Percentiles rank a stretch among this genome's conserved stretches.
Evolutionary conservation across 2,113 vertebrate species (phyloP).

Genomic region (Mobula birostris): DNA sequence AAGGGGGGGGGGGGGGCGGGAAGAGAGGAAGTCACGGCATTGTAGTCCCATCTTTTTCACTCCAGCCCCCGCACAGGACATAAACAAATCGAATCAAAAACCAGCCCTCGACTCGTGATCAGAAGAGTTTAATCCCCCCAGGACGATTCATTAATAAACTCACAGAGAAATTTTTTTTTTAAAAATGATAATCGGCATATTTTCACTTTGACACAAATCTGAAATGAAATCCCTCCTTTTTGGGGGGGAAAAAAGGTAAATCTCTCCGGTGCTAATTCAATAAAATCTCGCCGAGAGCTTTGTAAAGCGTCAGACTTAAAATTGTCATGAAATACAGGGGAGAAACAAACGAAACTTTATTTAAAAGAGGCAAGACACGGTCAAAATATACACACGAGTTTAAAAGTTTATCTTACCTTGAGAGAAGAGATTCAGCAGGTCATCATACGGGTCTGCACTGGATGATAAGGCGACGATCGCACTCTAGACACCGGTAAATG

Average conservation of each 20-base stretch:
- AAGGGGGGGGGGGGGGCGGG: background rate
- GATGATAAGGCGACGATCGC: background rate
- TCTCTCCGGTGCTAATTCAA: background rate
- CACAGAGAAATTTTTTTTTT: background rate
- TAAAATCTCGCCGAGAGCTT: background rate
- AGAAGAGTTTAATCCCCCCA: background rate
- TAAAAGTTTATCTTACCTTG: constrained; percentile 18
- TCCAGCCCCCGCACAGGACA: background rate
- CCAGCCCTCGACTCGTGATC: background rate
- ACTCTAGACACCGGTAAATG: background rate
- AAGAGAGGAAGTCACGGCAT: constrained; percentile 9
- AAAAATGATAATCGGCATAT: too few species aligned
- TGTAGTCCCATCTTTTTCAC: constrained; percentile 5
- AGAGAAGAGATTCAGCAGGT: background rate
- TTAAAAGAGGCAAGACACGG: background rate
- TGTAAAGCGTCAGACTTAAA: background rate
- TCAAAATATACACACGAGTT: background rate
- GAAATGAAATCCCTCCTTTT: background rate
- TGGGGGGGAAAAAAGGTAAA: too few species aligned
- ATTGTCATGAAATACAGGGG: background rate
- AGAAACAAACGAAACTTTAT: background rate
- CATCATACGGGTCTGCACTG: background rate
- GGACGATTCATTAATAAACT: constrained; percentile 24
- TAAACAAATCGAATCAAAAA: background rate
- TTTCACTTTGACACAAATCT: background rate